Conservation (phyloP, 2,113 vertebrate species). For the Lucifuga dentata region DNA sequence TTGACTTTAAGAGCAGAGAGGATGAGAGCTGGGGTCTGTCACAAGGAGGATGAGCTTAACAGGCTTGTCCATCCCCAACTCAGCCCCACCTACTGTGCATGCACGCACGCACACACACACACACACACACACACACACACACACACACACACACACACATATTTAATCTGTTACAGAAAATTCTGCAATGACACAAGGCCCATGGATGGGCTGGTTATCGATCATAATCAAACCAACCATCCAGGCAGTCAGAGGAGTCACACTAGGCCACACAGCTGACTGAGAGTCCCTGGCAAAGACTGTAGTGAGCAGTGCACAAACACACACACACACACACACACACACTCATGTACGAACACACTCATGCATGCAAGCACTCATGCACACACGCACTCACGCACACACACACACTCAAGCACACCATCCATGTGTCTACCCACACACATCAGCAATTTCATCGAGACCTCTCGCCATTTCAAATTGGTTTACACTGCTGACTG, state of each 20-base stretch:
- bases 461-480: slow-evolving; percentile 55
- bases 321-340: slow-evolving; percentile 7
- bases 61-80: slow-evolving; percentile 37
- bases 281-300: slow-evolving; percentile 34
- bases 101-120: neutral
- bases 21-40: slow-evolving; percentile 61
- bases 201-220: slow-evolving; percentile 40
- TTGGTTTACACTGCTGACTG: slow-evolving; percentile 55
- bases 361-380: neutral
- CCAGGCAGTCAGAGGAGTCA: slow-evolving; percentile 23
- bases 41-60: slow-evolving; percentile 69
- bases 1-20: slow-evolving; percentile 61
- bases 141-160: slow-evolving; percentile 12
- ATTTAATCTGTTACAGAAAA: slow-evolving; percentile 28
- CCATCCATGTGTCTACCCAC: slow-evolving; percentile 26
- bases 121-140: neutral
- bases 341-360: neutral
- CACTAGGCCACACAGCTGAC: slow-evolving; percentile 13
- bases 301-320: neutral
- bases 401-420: slow-evolving; percentile 1
- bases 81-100: neutral
- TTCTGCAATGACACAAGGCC: slow-evolving; percentile 15
- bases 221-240: slow-evolving; percentile 51
- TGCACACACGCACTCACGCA: neutral
- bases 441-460: slow-evolving; percentile 58